Base-by-base conservation (phyloP, 2,113 vertebrate genomes). In the Mirza zaza region DNA sequence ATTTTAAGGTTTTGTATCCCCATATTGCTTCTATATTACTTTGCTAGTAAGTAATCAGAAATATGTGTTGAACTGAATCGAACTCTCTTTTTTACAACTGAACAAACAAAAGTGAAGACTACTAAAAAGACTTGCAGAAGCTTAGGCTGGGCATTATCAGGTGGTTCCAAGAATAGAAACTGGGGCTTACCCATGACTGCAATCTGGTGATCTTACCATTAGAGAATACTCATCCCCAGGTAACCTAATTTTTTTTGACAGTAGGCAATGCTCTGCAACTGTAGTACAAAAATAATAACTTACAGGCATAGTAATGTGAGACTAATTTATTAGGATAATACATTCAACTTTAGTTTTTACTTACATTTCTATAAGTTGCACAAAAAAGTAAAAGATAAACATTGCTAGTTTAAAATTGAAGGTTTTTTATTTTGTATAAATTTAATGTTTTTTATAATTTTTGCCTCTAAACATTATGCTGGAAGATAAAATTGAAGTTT, bases 221-320 rank as follows among this genome's bases (percentile, higher is more conserved):
- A 96, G 36, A 95, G 88, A 97, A 88, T 86, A 84, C 88, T 95
- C 91, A 90, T 98, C 95, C 87, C 59, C 17, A 93, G 71, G 86
- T 97, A 97, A 96, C 96, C 96, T 96, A 97, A 94, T 97, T 97
- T 92, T 92, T 96, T 97, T 96, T 94, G 95, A 98, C 96, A 97
- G 76, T 57, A 93, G 65, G 79, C 61, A 95, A 70, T 89, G 90
- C 81, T 94, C 29, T 10, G 55, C 36, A 76, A 94, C 32, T 70
- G 1, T 71, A 79, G 67, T 48, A 92, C 36, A 95, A 83, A 93
- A 97, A 96, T 96, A 86, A 94, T 90, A 95, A 94, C 67, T 85
- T 94, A 91, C 91, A 85, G 67, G 50, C 27, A 93, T 21, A 94
- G 32, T 84, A 81, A 85, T 27, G 50, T 63, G 25, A 91, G 11